Evolutionary conservation across 2,797 vertebrate genomes (phyloP), one percentile per base, ranked within the genome.

Genomic region (Myotis pilosus): DNA sequence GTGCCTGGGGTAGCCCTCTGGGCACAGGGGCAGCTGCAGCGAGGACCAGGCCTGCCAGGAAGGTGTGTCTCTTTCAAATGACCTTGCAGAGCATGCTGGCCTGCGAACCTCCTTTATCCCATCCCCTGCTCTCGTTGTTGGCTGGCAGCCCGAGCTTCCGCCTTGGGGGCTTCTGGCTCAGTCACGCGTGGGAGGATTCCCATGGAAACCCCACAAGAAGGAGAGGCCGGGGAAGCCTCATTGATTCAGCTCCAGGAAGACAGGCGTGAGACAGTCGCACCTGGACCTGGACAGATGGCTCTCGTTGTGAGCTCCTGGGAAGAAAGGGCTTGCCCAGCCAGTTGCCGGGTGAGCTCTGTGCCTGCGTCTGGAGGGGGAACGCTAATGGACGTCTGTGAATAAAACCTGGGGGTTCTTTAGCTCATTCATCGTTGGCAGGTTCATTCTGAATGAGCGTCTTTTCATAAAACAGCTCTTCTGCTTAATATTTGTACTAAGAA

Each of bases 141-240:
- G 64, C 87, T 92, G 87, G 53, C 81, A 94, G 85, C 88, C 85
- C 47, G 82, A 95, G 94, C 81, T 82, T 53, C 78, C 3, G 79
- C 85, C 87, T 55, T 68, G 36, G 69, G 89, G 94, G 95, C 64
- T 91, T 69, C 66, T 25, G 80, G 79, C 81, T 95, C 85, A 66
- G 87, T 64, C 91, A 66, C 0, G 0, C 1, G 20, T 97, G 91
- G 95, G 95, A 97, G 93, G 96, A 95, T 97, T 96, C 95, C 96
- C 95, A 97, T 96, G 96, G 96, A 96, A 96, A 97, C 94, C 87
- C 93, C 89, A 81, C 62, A 80, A 91, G 94, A 81, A 92, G 92
- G 60, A 81, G 33, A 93, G 83, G 74, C 84, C 2, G 6, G 93
- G 96, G 74, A 97, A 97, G 84, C 96, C 96, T 95, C 95, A 87